Evolutionary conservation across 1,140 invertebrate species (phyloP).

Genomic region (Eciton burchellii): DNA sequence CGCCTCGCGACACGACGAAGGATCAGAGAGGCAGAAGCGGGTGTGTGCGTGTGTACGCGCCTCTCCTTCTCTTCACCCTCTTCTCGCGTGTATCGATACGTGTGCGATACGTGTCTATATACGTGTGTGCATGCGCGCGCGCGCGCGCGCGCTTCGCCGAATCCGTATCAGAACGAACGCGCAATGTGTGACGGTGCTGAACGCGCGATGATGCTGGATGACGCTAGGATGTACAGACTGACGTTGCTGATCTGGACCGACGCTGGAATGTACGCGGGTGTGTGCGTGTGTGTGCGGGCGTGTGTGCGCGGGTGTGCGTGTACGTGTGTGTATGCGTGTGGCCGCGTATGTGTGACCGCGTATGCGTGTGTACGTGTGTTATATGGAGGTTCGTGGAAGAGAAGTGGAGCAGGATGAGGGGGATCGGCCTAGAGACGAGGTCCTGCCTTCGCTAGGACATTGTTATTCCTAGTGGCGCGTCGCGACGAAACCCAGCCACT

Average conservation of each 20-base stretch:
- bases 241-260: constrained; percentile 44
- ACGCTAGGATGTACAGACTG: not conserved
- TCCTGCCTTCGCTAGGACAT: constrained; percentile 84
- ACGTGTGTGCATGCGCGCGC: not conserved
- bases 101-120: not conserved
- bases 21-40: constrained; percentile 10
- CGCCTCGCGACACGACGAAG: not conserved
- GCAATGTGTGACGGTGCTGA: constrained; percentile 38
- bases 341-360: constrained; percentile 9
- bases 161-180: constrained; percentile 10
- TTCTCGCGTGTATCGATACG: constrained; percentile 32
- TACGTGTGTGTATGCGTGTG: constrained; percentile 35
- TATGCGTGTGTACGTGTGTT: constrained; percentile 27
- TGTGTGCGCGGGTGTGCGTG: too few relatives aligned
- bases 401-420: constrained; percentile 76
- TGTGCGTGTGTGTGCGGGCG: constrained; percentile 38
- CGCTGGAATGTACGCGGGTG: constrained; percentile 49
- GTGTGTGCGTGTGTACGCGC: not conserved
- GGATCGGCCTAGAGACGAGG: constrained; percentile 73
- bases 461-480: constrained; percentile 72
- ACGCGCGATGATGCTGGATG: constrained; percentile 38
- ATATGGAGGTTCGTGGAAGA: constrained; percentile 64
- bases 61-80: not conserved
- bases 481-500: constrained; percentile 55
- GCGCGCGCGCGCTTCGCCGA: not conserved